Conservation (phyloP, 2,888 invertebrate genomes). For the Colletes collaris region DNA sequence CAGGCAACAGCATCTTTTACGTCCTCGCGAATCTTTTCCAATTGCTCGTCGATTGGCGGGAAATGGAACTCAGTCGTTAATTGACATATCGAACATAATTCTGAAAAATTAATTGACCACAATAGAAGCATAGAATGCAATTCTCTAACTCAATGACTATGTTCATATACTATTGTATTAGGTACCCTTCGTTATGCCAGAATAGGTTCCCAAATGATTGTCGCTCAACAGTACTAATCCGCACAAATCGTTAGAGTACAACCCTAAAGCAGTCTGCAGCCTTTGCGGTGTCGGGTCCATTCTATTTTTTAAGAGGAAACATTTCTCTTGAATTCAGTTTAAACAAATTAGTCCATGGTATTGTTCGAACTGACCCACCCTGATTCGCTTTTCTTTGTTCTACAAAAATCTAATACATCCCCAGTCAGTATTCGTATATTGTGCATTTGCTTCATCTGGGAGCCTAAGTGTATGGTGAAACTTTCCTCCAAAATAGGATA, state of each 20-base stretch:
- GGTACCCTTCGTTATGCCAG: conserved; percentile 86
- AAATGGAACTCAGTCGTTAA: conserved; percentile 98
- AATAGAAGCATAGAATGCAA: neutral
- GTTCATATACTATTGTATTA: too few species aligned
- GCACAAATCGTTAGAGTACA: conserved; percentile 96
- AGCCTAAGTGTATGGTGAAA: conserved; percentile 98
- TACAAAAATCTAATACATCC: conserved; percentile 92
- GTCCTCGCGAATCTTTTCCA: conserved; percentile 88
- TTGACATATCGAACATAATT: conserved; percentile 89
- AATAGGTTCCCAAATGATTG: conserved; percentile 86
- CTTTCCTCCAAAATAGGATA: conserved; percentile 91
- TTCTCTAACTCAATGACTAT: too few species aligned
- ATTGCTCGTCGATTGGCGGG: conserved; percentile 92
- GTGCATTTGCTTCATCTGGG: conserved; percentile 99
- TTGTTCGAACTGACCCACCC: conserved; percentile 67
- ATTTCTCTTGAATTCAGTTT: neutral
- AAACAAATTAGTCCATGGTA: neutral
- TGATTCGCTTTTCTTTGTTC: conserved; percentile 84
- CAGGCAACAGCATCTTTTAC: conserved; percentile 85
- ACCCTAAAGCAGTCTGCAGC: conserved; percentile 95
- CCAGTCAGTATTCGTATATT: conserved; percentile 96
- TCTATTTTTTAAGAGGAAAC: conserved; percentile 71
- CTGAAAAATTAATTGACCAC: conserved; percentile 80
- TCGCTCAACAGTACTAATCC: conserved; percentile 94
- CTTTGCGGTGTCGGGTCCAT: conserved; percentile 89